Base-by-base conservation (phyloP, 37 sponge, comb jelly and placozoan genomes). In the Sycon ciliatum region DNA sequence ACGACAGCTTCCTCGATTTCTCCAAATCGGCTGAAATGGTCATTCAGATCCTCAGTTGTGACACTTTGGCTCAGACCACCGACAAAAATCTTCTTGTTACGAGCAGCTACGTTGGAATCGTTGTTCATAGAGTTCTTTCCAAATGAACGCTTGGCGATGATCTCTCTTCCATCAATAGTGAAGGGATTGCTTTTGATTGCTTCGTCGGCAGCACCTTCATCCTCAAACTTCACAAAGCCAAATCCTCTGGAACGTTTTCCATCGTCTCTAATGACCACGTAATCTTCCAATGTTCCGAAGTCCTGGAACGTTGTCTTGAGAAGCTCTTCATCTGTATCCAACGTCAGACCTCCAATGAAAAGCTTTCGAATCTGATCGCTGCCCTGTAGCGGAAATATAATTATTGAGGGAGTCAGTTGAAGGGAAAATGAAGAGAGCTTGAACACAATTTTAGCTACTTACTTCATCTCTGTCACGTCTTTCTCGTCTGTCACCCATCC, bases 161-260 rank as follows among this genome's bases (percentile, higher is more conserved):
- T 38, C 24, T 66, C 67, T 66, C 36, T 66, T 4, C 67, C 67
- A 26, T 66, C 67, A 4, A 66, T 66, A 26, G 20, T 66, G 67
- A 66, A 66, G n/a, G 67, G 67, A 6, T 38, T 36, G 5, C 36
- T 66, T 38, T 66, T 38, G 32, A 66, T 9, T 7, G 36, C 11
- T 38, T 66, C 32, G 37, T 66, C 67, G 18, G 36, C 67, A 4
- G 9, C 13, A 20, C 36, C 67, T 4, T 36, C 38, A 37, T 66
- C 36, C 22, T 66, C 67, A 18, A 66, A 66, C 20, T 36, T 66
- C 16, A 66, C 24, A 66, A 66, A 66, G 33, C 67, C 67, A 23
- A 66, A 66, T 24, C 67, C 67, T 66, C 36, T 66, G 20, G 67
- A 66, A 6, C 67, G 67, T n/a, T 66, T 66, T 13, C 38, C 33